A percentile compares a stretch with the other conserved stretches of the same genome.
phyloP scores from a whole-genome alignment of 2,113 vertebrate species.

The Tragelaphus scriptus region DNA sequence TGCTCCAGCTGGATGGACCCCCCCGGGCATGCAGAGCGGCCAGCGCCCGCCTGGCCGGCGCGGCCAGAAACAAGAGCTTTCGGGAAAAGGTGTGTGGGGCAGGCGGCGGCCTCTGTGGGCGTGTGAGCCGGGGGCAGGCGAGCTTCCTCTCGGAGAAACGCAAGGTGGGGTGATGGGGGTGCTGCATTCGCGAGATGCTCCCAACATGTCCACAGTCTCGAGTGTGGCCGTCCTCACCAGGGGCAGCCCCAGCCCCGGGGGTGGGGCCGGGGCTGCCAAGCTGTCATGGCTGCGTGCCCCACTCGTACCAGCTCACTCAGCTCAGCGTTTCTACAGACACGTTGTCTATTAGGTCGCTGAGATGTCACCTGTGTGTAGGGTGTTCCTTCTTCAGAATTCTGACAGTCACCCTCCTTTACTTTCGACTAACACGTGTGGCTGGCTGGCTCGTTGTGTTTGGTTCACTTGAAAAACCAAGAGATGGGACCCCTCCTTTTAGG shows the following conservation, averaged over 20 bases:
- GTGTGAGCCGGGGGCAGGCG: rapidly evolving
- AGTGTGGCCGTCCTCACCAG: rapidly evolving
- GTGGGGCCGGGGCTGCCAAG: neutral
- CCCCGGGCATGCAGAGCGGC: slow-evolving; percentile 86
- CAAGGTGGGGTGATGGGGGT: rapidly evolving
- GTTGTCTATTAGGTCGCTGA: rapidly evolving
- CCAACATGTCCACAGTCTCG: rapidly evolving
- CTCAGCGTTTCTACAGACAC: neutral
- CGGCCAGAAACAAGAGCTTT: slow-evolving; percentile 78
- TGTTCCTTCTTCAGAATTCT: neutral
- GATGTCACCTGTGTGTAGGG: rapidly evolving
- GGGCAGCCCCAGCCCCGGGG: neutral
- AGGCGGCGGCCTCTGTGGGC: neutral
- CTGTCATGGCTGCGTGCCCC: rapidly evolving
- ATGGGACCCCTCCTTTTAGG: neutral
- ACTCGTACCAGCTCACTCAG: rapidly evolving
- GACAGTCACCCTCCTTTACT: neutral
- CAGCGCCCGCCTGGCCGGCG: slow-evolving; percentile 77
- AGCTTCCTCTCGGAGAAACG: rapidly evolving
- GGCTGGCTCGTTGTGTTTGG: neutral
- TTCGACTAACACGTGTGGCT: rapidly evolving
- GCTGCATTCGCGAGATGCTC: rapidly evolving
- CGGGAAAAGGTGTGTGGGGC: slow-evolving; percentile 82
- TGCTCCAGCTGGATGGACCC: slow-evolving; percentile 88
- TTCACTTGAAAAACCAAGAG: neutral